Evolutionary conservation across 2,888 invertebrate species (phyloP).

Genomic region (Pristionchus arcanus): DNA sequence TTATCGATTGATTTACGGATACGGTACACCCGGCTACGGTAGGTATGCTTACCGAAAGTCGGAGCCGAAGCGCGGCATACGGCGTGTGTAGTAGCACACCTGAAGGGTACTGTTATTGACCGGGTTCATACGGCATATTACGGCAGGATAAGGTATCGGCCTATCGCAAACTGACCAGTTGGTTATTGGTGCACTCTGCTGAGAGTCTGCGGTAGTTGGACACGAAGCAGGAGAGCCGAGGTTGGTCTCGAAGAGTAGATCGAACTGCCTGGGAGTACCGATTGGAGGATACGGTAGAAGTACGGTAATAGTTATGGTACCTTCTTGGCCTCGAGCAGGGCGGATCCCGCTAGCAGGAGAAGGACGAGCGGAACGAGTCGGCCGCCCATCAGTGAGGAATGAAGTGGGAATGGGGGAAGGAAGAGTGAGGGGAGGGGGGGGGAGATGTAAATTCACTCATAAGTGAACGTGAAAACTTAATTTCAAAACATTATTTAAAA

Average conservation of each 20-base stretch:
- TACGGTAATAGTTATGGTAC: neutral
- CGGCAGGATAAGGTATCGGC: neutral
- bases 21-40: neutral
- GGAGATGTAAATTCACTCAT: too few relatives aligned
- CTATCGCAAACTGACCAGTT: neutral
- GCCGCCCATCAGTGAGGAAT: neutral
- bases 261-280: neutral
- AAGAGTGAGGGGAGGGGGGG: neutral
- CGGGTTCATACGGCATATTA: neutral
- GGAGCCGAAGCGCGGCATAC: neutral
- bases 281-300: neutral
- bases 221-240: constrained; percentile 20
- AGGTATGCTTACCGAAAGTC: constrained; percentile 18
- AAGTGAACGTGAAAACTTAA: too few relatives aligned
- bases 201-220: neutral
- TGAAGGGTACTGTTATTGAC: neutral
- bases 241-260: neutral
- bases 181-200: constrained; percentile 1
- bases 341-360: neutral
- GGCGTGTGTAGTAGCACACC: constrained; percentile 48
- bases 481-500: too few relatives aligned
- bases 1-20: neutral
- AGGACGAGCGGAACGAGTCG: neutral
- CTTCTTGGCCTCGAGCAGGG: neutral
- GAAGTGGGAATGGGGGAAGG: neutral